phyloP scores from a whole-genome alignment of 92 coral and sea anemone genomes.

The Siderastrea siderea region DNA sequence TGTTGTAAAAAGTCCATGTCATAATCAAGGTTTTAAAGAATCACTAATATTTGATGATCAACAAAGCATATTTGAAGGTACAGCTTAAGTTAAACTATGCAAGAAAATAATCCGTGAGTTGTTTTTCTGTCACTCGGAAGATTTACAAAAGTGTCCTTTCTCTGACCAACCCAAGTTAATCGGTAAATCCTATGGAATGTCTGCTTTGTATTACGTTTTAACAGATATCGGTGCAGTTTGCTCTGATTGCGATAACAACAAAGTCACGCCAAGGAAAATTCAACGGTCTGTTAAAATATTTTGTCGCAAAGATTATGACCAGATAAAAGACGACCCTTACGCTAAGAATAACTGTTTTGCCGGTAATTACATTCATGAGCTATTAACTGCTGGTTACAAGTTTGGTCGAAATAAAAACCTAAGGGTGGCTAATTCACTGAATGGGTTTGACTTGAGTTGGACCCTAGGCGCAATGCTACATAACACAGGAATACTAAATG shows the following conservation, averaged over 20 bases:
- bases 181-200: slow-evolving; percentile 52
- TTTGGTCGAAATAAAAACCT: neutral
- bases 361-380: slow-evolving; percentile 42
- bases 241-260: slow-evolving; percentile 26
- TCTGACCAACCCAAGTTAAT: slow-evolving; percentile 51
- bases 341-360: slow-evolving; percentile 43
- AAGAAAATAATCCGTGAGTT: neutral
- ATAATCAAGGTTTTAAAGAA: slow-evolving; percentile 41
- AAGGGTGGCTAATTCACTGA: neutral
- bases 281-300: too few relatives aligned
- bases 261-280: too few relatives aligned
- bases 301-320: neutral
- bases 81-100: too few relatives aligned
- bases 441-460: slow-evolving; percentile 70
- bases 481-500: slow-evolving; percentile 21
- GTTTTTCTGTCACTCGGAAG: slow-evolving; percentile 50
- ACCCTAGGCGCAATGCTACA: slow-evolving; percentile 57
- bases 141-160: slow-evolving; percentile 35
- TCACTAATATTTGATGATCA: neutral
- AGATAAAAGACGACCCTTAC: slow-evolving; percentile 4
- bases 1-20: slow-evolving; percentile 57
- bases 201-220: slow-evolving; percentile 47
- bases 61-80: too few relatives aligned
- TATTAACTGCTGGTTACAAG: slow-evolving; percentile 28
- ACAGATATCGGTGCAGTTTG: slow-evolving; percentile 43